Percentiles rank a stretch among this genome's conserved stretches.
Evolutionary conservation across 2,113 vertebrate species (phyloP).

Genomic region (Ptychochromis oligacanthus): DNA sequence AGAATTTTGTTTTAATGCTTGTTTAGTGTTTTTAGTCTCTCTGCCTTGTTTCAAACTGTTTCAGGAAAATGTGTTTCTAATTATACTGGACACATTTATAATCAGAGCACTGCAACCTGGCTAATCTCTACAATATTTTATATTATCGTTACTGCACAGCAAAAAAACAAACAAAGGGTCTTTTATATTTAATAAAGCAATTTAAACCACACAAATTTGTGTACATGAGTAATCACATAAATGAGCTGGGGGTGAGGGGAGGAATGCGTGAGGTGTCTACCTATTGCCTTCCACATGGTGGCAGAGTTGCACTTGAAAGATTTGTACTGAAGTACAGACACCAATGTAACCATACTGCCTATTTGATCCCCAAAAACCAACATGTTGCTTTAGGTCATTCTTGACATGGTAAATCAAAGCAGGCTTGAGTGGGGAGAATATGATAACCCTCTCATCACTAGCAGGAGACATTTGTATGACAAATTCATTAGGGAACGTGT

Average conservation of each 20-base stretch:
- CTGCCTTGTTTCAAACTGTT: slow-evolving; percentile 23
- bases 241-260: neutral
- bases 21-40: slow-evolving; percentile 2
- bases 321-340: neutral
- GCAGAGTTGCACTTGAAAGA: slow-evolving; percentile 53
- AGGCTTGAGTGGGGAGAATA: slow-evolving; percentile 12
- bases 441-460: slow-evolving; percentile 51
- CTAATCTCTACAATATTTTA: slow-evolving; percentile 63
- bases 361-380: slow-evolving; percentile 22
- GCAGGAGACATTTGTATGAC: slow-evolving; percentile 42
- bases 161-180: neutral
- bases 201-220: slow-evolving; percentile 54
- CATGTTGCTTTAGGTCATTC: slow-evolving; percentile 15
- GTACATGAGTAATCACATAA: neutral
- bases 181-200: slow-evolving; percentile 78
- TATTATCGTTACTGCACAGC: slow-evolving; percentile 67
- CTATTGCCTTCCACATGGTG: slow-evolving; percentile 53
- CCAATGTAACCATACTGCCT: neutral
- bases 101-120: slow-evolving; percentile 55
- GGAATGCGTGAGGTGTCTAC: neutral
- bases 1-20: slow-evolving; percentile 9
- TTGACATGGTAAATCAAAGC: slow-evolving; percentile 40
- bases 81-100: slow-evolving; percentile 33
- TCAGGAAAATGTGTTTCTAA: slow-evolving; percentile 49
- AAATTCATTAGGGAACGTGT: slow-evolving; percentile 16